Base-by-base conservation (phyloP, 2,888 invertebrate genomes). In the Melanchra persicariae region DNA sequence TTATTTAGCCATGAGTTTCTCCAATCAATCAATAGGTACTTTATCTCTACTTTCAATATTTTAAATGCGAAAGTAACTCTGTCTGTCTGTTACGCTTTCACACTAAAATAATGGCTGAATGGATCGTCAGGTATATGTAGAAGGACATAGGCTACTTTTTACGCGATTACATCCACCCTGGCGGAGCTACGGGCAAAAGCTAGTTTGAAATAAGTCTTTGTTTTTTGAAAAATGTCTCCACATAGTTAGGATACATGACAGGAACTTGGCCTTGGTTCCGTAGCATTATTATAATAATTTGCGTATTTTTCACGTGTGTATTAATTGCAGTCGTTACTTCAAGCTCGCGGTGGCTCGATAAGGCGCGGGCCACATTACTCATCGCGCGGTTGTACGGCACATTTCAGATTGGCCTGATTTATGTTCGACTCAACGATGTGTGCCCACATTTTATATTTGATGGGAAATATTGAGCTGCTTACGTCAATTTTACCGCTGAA, bases 321-420 rank as follows among this genome's bases (percentile, higher is more conserved):
- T 84, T 83, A 83, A 84, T 83, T 83, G 67, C 47, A 60, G 79
- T 72, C 77, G 72, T 84, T 79, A 79, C 68, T 69, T 47, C n/a
- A 77, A 77, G 66, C 63, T 60, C 58, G 66, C 49, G 62, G 73
- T 55, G 65, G 47, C 37, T 62, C 47, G 84, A 84, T 84, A 84
- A 85, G 69, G 70, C 64, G 45, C 61, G 45, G 26, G 22, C 24
- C 65, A 79, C 71, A 81, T 84, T 69, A 84, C 75, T 85, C 84
- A 85, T 72, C 58, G 65, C 62, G 58, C 60, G 57, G 65, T 81
- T 74, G 68, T 67, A 63, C 80, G 61, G 72, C 57, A 49, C 62
- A 43, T 74, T 75, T 79, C 76, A 82, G 82, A 80, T 83, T 80
- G 82, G 24, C 70, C 47, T 69, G 66, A 81, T 82, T 85, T 84